These are phyloP conservation scores for Brachionus asplanchnoidis DNA, from an alignment of 1,140 invertebrate genomes.

Conservation along the genomic window DNA sequence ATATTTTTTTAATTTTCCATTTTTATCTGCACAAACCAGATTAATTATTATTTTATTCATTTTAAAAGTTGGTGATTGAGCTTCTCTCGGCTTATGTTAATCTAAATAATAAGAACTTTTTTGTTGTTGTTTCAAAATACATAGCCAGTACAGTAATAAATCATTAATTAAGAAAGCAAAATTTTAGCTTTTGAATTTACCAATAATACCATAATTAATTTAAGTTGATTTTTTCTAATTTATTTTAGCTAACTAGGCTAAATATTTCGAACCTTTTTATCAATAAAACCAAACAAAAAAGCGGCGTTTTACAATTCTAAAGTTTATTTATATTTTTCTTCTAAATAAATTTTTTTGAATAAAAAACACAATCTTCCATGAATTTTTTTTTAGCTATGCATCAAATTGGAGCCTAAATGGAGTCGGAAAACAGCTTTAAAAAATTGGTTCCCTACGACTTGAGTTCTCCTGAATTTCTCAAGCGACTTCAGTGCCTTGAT, in stretches of 20 bases:
- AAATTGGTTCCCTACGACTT: background rate
- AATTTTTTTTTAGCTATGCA: background rate
- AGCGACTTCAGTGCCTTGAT: constrained; percentile 13
- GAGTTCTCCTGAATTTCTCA: background rate
- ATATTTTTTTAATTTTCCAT: too few species aligned
- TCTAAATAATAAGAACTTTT: too few species aligned
- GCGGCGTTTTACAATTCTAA: background rate
- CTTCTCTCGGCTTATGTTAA: background rate
- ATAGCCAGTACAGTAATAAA: background rate
- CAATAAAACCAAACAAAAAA: background rate
- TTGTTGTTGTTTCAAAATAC: too few species aligned
- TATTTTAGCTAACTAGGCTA: background rate
- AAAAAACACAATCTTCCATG: background rate
- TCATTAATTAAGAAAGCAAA: background rate
- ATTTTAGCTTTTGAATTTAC: background rate
- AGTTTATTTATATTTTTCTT: background rate
- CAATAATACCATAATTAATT: background rate
- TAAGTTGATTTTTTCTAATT: background rate
- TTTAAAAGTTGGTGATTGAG: background rate
- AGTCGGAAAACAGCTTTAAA: background rate
- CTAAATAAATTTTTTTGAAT: background rate
- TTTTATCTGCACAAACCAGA: too few species aligned
- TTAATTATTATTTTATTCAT: too few species aligned
- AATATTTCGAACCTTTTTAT: background rate
- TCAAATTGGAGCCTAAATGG: background rate